phyloP scores from a whole-genome alignment of 1,140 invertebrate species.

The Orius insidiosus region DNA sequence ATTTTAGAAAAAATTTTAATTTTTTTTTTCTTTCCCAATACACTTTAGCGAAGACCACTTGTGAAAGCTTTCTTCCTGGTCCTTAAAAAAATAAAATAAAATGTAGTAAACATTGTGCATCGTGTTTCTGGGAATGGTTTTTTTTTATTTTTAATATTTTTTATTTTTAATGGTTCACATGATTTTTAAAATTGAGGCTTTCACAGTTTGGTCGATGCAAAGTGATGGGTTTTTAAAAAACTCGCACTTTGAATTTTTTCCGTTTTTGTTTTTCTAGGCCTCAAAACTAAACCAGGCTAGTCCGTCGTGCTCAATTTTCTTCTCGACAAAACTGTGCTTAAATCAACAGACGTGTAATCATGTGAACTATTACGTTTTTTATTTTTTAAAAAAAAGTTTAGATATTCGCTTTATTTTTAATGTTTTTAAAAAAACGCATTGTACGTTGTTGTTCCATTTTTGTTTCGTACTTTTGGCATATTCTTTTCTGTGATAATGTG shows the following conservation, averaged over 20 bases:
- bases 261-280: slow-evolving; percentile 13
- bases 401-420: too few relatives aligned
- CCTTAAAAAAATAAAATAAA: not conserved
- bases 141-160: not conserved
- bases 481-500: slow-evolving; percentile 7
- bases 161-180: slow-evolving; percentile 9
- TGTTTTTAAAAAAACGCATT: too few relatives aligned
- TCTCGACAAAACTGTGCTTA: not conserved
- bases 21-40: slow-evolving; percentile 9
- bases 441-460: not conserved
- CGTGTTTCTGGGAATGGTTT: not conserved
- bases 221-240: not conserved
- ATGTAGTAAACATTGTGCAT: slow-evolving; percentile 17
- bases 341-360: slow-evolving; percentile 6
- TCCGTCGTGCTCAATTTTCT: slow-evolving; percentile 2
- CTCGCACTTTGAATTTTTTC: not conserved
- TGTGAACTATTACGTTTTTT: slow-evolving; percentile 4
- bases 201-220: slow-evolving; percentile 13
- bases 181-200: slow-evolving; percentile 10
- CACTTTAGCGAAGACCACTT: slow-evolving; percentile 17
- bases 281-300: slow-evolving; percentile 12
- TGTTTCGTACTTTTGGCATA: slow-evolving; percentile 5
- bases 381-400: too few relatives aligned
- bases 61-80: slow-evolving; percentile 15
- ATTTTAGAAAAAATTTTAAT: slow-evolving; percentile 7